phyloP scores from a whole-genome alignment of 2,797 vertebrate genomes.

The Yasuhikotakia modesta region DNA sequence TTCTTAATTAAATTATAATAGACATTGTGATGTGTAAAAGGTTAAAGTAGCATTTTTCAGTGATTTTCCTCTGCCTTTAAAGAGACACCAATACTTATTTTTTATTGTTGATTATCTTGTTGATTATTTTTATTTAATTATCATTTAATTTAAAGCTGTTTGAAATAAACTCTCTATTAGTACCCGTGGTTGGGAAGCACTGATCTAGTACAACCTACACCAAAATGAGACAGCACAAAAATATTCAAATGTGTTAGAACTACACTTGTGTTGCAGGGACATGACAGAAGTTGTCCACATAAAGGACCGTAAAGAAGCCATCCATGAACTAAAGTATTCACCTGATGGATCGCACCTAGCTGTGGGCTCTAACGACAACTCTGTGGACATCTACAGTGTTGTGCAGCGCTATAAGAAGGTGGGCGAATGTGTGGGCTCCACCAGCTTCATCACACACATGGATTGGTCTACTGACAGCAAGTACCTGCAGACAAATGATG shows the following conservation, averaged over 20 bases:
- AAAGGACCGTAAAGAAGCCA: slow-evolving; percentile 98
- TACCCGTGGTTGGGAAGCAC: too few species aligned
- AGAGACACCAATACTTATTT: too few species aligned
- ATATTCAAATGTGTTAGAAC: background rate
- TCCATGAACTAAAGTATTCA: slow-evolving; percentile 98
- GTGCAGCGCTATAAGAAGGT: slow-evolving; percentile 97
- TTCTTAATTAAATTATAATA: too few species aligned
- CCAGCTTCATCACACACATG: slow-evolving; percentile 96
- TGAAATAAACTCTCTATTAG: too few species aligned
- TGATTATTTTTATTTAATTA: too few species aligned
- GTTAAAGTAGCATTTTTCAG: too few species aligned
- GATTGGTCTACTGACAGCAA: slow-evolving; percentile 97
- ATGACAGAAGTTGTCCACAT: slow-evolving; percentile 99
- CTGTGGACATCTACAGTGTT: slow-evolving; percentile 93
- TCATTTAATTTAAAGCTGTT: too few species aligned
- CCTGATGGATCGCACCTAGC: slow-evolving; percentile 93
- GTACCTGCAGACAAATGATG: slow-evolving; percentile 94
- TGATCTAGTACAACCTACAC: too few species aligned
- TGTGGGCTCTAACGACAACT: slow-evolving; percentile 95
- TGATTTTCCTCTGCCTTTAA: too few species aligned
- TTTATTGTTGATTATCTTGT: too few species aligned
- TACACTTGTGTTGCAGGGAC: slow-evolving; percentile 79
- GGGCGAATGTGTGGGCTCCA: slow-evolving; percentile 91
- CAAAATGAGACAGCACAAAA: slow-evolving; percentile 24
- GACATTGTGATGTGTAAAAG: too few species aligned